Conservation (phyloP, 2,113 vertebrate genomes). For the Silurus glanis region DNA sequence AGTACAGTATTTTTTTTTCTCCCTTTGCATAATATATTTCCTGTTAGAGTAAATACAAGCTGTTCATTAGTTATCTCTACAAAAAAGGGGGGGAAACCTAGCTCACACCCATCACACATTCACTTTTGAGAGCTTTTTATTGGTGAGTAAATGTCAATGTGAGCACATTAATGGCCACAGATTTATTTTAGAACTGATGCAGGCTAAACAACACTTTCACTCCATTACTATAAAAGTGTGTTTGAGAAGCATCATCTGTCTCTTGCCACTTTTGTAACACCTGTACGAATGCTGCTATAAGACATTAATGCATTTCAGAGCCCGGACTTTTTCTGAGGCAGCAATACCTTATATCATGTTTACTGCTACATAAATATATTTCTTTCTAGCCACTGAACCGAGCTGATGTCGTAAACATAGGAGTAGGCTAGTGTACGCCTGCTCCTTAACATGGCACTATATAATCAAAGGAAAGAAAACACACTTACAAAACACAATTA, state of each 20-base stretch:
- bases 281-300: slow-evolving; percentile 42
- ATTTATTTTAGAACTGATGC: not conserved
- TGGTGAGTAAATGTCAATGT: not conserved
- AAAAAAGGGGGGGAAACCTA: not conserved
- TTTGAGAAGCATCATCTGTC: not conserved
- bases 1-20: not conserved
- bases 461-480: slow-evolving; percentile 14
- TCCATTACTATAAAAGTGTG: not conserved
- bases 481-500: not conserved
- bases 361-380: slow-evolving; percentile 3
- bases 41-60: not conserved
- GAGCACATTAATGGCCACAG: not conserved
- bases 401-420: slow-evolving; percentile 1
- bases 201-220: not conserved
- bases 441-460: not conserved
- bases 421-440: slow-evolving; percentile 4
- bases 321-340: not conserved
- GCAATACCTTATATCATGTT: slow-evolving; percentile 20
- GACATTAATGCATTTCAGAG: slow-evolving; percentile 20
- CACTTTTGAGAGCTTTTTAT: slow-evolving; percentile 10
- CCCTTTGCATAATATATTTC: not conserved
- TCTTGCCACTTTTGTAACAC: slow-evolving; percentile 7
- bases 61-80: not conserved
- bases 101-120: slow-evolving; percentile 6
- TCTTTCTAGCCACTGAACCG: not conserved